Percentiles rank a stretch among this genome's conserved stretches.
Conservation (phyloP, 2,113 vertebrate species). For the Apteryx mantelli region DNA sequence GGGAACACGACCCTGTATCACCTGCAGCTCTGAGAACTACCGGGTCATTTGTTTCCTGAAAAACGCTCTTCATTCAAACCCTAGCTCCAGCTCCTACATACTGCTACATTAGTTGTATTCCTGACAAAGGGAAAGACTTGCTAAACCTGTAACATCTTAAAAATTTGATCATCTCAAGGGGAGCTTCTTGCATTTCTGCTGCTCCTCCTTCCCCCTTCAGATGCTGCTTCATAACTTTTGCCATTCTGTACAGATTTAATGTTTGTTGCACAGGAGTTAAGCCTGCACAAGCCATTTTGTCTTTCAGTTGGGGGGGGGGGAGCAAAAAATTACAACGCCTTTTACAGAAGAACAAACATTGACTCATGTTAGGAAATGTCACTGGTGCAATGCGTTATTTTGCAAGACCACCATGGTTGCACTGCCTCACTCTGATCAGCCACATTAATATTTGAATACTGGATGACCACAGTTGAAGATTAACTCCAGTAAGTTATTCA, state of each 20-base stretch:
- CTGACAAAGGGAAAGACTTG: not conserved
- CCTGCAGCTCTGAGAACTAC: not conserved
- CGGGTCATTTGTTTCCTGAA: not conserved
- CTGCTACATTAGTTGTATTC: not conserved
- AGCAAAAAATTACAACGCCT: not conserved
- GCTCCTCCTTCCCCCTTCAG: not conserved
- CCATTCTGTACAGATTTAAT: fast-evolving
- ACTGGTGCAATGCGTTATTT: not conserved
- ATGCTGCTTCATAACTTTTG: not conserved
- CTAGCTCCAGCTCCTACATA: not conserved
- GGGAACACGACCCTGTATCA: not conserved
- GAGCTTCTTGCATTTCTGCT: not conserved
- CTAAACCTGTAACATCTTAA: not conserved
- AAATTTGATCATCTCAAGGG: not conserved
- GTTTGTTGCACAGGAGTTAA: not conserved
- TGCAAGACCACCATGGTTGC: constrained; percentile 39
- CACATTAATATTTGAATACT: constrained; percentile 37
- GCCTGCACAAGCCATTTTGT: not conserved
- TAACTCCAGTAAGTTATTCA: constrained; percentile 52
- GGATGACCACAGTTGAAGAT: constrained; percentile 31
- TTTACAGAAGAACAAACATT: constrained; percentile 25
- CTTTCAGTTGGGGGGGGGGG: not conserved
- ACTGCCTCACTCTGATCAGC: not conserved
- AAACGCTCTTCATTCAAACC: not conserved
- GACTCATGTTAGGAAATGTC: constrained; percentile 7